phyloP scores from a whole-genome alignment of 2,888 invertebrate species.

The Pseudanteris insignis region DNA sequence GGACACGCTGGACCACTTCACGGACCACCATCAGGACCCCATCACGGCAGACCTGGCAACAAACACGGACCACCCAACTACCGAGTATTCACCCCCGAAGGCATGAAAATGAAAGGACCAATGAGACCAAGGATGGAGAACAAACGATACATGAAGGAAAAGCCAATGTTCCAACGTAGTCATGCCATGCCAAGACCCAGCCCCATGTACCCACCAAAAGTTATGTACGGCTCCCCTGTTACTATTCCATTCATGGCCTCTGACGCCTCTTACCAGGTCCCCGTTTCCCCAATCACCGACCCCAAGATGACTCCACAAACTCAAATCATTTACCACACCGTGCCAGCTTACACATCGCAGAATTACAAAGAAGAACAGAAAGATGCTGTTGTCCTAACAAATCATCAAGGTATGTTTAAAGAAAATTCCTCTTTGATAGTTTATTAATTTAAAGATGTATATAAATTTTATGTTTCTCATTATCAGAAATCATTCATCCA shows the following conservation, averaged over 20 bases:
- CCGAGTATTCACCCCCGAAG: background rate
- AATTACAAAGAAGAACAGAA: conserved; percentile 11
- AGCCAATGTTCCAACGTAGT: conserved; percentile 40
- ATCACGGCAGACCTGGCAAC: background rate
- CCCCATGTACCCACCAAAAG: conserved; percentile 47
- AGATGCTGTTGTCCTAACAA: conserved; percentile 8
- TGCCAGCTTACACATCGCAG: conserved; percentile 11
- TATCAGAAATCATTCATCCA: conserved; percentile 19
- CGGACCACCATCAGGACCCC: conserved; percentile 7
- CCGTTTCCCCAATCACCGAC: background rate
- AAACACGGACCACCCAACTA: conserved; percentile 10
- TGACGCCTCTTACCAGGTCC: conserved; percentile 15
- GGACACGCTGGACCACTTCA: conserved; percentile 1
- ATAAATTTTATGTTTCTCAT: too few species aligned
- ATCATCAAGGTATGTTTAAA: conserved; percentile 18
- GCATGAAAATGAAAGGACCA: conserved; percentile 1
- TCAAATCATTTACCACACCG: conserved; percentile 14
- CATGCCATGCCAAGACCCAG: conserved; percentile 7
- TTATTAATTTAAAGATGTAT: background rate
- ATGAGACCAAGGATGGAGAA: background rate
- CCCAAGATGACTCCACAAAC: conserved; percentile 1
- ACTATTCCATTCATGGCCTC: conserved; percentile 46
- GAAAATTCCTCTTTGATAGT: background rate
- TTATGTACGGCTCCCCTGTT: conserved; percentile 48
- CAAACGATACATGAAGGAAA: conserved; percentile 2